Conservation (phyloP, 2,888 invertebrate species). For the Axea sp. region DNA sequence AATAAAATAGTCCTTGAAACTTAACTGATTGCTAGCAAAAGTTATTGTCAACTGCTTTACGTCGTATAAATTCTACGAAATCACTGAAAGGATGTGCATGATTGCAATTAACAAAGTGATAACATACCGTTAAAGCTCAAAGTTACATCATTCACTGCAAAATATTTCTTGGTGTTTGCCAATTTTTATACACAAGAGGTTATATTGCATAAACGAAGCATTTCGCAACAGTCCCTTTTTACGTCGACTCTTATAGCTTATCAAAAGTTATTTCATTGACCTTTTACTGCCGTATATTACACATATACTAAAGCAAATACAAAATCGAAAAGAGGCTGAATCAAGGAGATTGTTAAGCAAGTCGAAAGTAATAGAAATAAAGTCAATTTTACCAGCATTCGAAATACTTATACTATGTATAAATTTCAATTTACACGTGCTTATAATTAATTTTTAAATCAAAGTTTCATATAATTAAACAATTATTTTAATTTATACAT, state of each 20-base stretch:
- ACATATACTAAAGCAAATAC: slow-evolving; percentile 1
- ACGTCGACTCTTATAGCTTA: slow-evolving; percentile 20
- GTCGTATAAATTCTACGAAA: slow-evolving; percentile 5
- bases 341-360: no score
- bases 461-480: no score
- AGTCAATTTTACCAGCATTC: no score
- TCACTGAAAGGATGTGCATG: slow-evolving; percentile 15
- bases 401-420: no score
- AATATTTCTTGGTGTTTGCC: slow-evolving; percentile 27
- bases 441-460: no score
- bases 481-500: no score
- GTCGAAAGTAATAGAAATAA: no score
- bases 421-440: no score
- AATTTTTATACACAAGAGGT: slow-evolving; percentile 36
- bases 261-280: slow-evolving; percentile 30
- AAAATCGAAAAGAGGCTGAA: no score
- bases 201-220: slow-evolving; percentile 32
- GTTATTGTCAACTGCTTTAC: slow-evolving; percentile 9
- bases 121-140: slow-evolving; percentile 30
- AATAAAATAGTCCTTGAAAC: no score
- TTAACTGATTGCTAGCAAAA: slow-evolving; percentile 10
- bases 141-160: slow-evolving; percentile 33
- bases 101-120: slow-evolving; percentile 36
- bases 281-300: slow-evolving; percentile 15
- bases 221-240: slow-evolving; percentile 33